Base-by-base conservation (phyloP, 2,113 vertebrate genomes). In the Cyanoderma ruficeps region DNA sequence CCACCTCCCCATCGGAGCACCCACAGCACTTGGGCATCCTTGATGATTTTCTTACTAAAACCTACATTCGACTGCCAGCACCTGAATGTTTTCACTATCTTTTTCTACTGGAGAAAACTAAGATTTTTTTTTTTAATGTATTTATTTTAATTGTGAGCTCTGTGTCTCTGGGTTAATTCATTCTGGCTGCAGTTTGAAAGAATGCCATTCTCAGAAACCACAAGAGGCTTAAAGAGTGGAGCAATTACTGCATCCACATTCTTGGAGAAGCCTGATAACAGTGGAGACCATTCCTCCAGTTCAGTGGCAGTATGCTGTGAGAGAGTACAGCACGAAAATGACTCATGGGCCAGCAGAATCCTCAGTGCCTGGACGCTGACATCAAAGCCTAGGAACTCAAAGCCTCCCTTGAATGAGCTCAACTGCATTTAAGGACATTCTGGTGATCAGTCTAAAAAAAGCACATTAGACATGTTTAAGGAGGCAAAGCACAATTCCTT, bases 331-430 rank as follows among this genome's bases (percentile, higher is more conserved):
- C 74, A 49, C 25, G 10, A 85, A 96, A 95, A 89, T 96, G 96
- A 97, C 65, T 96, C 97, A 94, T 8, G 53, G 82, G 70, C 60
- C 81, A 87, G 33, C 33, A 21, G 57, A 9, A 16, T 72, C 77
- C 77, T 81, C 94, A 33, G 52, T 70, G 84, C 86, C 93, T 89
- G 52, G 44, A 79, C 4, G 18, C 79, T 90, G 59, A 96, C 90
- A 96, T 97, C 94, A 98, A 94, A 97, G 91, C 94, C 70, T 37
- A 97, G 93, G 97, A 97, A 98, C 96, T 97, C 56, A 5, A 95
- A 33, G 22, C 89, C 78, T 97, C 72, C 75, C 35, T 91, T 86
- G 82, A 94, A 96, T 95, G 86, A 97, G 69, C 72, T 96, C 89
- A 95, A 70, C 90, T 87, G 68, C 94, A 92, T 96, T 97, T 90